Conservation (phyloP, 2,113 vertebrate genomes). For the Toxotes jaculatrix region DNA sequence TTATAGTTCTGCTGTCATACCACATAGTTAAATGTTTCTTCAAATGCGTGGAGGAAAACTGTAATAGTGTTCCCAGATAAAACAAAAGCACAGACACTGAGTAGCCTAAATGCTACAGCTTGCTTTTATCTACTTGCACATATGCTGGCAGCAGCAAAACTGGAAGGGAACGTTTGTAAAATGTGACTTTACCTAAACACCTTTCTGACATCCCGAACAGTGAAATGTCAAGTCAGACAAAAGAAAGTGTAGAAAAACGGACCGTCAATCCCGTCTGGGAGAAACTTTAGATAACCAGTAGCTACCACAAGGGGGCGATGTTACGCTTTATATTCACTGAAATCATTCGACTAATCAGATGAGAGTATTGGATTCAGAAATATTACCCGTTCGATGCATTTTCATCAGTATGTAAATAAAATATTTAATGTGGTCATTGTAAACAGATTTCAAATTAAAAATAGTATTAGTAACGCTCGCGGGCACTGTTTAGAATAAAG, state of each 20-base stretch:
- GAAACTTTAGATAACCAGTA: not conserved
- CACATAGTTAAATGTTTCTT: too few species aligned
- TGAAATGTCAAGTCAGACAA: not conserved
- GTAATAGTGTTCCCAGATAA: too few species aligned
- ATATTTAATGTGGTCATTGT: not conserved
- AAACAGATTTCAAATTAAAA: not conserved
- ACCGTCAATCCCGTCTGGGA: not conserved
- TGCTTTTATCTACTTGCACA: not conserved
- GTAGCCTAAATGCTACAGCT: too few species aligned
- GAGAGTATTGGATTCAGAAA: not conserved
- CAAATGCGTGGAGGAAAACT: too few species aligned
- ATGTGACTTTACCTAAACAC: not conserved
- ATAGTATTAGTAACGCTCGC: accelerated
- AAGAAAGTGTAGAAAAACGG: not conserved
- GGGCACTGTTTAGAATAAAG: not conserved
- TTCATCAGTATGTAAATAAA: not conserved
- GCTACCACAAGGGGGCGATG: constrained; percentile 49
- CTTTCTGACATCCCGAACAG: not conserved
- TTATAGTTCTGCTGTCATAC: too few species aligned
- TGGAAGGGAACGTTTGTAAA: not conserved
- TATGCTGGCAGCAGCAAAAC: not conserved
- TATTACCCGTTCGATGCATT: not conserved
- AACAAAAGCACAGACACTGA: not conserved
- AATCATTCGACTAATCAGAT: not conserved
- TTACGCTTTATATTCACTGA: constrained; percentile 14